Percentiles rank a stretch among this genome's conserved stretches.
phyloP scores from a whole-genome alignment of 2,888 invertebrate species.

The Diarsia brunnea region DNA sequence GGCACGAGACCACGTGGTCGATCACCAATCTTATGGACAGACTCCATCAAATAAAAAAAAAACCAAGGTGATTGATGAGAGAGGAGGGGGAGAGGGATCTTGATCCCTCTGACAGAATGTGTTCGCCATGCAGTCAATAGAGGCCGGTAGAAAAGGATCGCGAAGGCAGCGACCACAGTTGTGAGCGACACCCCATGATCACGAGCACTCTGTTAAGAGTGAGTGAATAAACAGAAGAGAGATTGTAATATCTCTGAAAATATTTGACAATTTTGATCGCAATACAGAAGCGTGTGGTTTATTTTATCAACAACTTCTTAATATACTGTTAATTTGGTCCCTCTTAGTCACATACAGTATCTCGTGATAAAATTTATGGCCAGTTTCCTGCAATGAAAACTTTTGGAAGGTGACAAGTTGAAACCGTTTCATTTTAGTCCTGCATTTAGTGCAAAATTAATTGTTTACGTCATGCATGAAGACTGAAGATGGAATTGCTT shows the following conservation, averaged over 20 bases:
- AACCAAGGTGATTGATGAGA: too few species aligned
- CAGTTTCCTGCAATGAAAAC: constrained; percentile 29
- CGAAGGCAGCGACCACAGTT: too few species aligned
- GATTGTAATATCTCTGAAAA: background rate
- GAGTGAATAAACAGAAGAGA: too few species aligned
- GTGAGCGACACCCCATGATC: too few species aligned
- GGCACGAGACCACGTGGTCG: too few species aligned
- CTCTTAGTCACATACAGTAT: background rate
- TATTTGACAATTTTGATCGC: background rate
- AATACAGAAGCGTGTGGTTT: background rate
- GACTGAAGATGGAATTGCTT: constrained; percentile 11
- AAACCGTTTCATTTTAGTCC: background rate
- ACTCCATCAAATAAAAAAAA: too few species aligned
- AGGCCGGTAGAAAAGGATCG: too few species aligned
- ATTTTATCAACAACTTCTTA: background rate
- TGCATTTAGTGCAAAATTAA: background rate
- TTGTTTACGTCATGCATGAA: constrained; percentile 9
- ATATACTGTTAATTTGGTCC: background rate
- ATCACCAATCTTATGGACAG: too few species aligned
- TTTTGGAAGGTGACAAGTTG: constrained; percentile 17
- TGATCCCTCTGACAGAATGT: too few species aligned
- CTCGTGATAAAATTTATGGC: constrained; percentile 30
- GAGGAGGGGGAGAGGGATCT: too few species aligned
- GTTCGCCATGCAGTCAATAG: too few species aligned
- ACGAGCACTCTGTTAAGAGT: too few species aligned